Conservation (phyloP, 2,113 vertebrate species). For the Marmota flaviventris region DNA sequence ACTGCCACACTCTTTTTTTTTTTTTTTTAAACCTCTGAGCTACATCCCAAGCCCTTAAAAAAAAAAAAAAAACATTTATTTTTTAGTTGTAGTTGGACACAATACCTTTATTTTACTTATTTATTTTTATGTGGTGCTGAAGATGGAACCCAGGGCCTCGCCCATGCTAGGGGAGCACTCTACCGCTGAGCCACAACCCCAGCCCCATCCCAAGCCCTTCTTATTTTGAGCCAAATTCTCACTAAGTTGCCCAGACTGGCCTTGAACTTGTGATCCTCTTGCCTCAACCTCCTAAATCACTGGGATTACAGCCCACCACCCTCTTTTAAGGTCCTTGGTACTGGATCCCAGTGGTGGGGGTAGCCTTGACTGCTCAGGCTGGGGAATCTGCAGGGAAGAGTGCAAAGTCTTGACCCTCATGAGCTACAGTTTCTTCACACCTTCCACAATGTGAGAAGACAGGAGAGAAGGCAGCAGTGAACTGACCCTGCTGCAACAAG, state of each 20-base stretch:
- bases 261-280: not conserved
- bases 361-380: rapidly evolving
- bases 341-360: not conserved
- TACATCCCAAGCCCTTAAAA: not conserved
- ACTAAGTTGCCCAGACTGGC: not conserved
- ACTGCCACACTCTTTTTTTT: not conserved
- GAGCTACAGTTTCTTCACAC: not conserved
- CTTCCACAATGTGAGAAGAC: not conserved
- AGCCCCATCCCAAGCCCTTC: not conserved
- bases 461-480: not conserved
- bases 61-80: too few species aligned
- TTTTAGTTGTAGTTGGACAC: too few species aligned
- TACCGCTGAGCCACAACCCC: too few species aligned
- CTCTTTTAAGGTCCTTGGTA: not conserved
- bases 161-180: too few species aligned
- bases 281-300: not conserved
- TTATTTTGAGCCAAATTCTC: not conserved
- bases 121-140: too few species aligned
- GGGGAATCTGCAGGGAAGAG: not conserved
- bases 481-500: not conserved
- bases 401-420: not conserved
- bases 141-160: too few species aligned
- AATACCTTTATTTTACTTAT: too few species aligned
- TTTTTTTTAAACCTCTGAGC: too few species aligned
- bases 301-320: not conserved